Base-by-base conservation (phyloP, 2,797 vertebrate genomes). In the Spea hammondii region DNA sequence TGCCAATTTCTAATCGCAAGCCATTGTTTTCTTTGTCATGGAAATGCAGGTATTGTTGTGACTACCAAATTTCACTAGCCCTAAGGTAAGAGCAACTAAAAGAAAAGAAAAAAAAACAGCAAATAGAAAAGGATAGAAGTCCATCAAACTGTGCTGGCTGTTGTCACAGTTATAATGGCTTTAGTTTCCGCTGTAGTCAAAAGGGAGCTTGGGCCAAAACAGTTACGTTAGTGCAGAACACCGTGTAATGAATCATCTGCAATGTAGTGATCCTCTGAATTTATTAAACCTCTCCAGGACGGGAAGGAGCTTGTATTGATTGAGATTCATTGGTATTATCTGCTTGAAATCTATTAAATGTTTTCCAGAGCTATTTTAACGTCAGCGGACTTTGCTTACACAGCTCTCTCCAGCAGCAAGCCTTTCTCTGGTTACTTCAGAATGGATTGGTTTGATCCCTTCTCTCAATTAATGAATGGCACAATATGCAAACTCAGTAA, bases 401-500 rank as follows among this genome's bases (percentile, higher is more conserved):
- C 51, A 73, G 62, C 51, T 13, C 46, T 79, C 49, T 55, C 32
- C 55, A 8, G 66, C 32, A 45, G 14, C 51, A 50, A 13, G 8
- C 10, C 53, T 44, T 59, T 13, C 60, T 54, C 32, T 75, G 64
- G 54, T 11, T 70, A 53, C 59, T 72, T 66, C 11, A 55, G 47
- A 12, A 12, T 79, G 10, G 59, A 74, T 60, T 57, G 65, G 74
- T 74, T 70, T 54, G 55, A 71, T 80, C 49, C 59, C 17, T 44
- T 54, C 65, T 79, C 57, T 70, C 57, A 70, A 65, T 80, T 80
- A 75, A 48, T 64, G 32, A 57, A 50, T 57, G 53, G 59, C 59
- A 62, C 51, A 48, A 62, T n/a, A 72, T 72, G 60, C n/a, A 78
- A 65, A 72, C 55, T 49, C 54, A 57, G 32, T 51, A 50, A 57